Evolutionary conservation across 2,888 invertebrate species (phyloP).

Genomic region (Rhabditoides inermis): DNA sequence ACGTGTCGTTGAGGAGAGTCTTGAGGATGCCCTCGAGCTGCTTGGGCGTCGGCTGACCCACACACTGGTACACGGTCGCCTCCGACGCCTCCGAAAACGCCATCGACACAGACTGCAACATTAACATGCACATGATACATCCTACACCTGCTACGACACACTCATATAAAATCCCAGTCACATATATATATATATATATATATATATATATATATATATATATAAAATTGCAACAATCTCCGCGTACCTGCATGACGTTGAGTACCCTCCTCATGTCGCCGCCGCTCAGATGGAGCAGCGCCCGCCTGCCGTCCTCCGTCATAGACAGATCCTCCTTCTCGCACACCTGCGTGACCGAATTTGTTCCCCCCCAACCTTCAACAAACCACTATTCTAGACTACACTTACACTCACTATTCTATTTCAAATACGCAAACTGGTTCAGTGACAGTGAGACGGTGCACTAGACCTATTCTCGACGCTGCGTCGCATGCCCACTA

Average conservation of each 20-base stretch:
- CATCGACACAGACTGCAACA: constrained; percentile 71
- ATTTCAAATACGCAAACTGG: no score
- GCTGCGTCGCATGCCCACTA: no score
- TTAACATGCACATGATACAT: not conserved
- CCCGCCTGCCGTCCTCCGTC: constrained; percentile 78
- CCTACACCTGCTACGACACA: constrained; percentile 65
- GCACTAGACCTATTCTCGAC: no score
- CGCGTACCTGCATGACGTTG: constrained; percentile 73
- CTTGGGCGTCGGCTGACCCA: constrained; percentile 82
- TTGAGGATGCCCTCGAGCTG: constrained; percentile 82
- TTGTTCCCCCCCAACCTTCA: no score
- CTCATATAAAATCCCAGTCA: no score
- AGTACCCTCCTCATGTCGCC: constrained; percentile 97
- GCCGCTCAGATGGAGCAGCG: constrained; percentile 76
- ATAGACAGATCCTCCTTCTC: constrained; percentile 22
- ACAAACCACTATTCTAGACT: no score
- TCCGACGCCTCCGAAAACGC: constrained; percentile 81
- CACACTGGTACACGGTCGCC: constrained; percentile 84
- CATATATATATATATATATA: not conserved
- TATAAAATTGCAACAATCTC: not conserved
- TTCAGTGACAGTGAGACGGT: no score
- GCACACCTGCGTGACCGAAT: no score
- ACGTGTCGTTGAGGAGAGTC: constrained; percentile 63
- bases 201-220: not conserved
- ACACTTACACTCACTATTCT: no score